Percentiles rank a stretch among this genome's conserved stretches.
Evolutionary conservation across 2,888 invertebrate species (phyloP).

Genomic region (Leistus spinibarbis): DNA sequence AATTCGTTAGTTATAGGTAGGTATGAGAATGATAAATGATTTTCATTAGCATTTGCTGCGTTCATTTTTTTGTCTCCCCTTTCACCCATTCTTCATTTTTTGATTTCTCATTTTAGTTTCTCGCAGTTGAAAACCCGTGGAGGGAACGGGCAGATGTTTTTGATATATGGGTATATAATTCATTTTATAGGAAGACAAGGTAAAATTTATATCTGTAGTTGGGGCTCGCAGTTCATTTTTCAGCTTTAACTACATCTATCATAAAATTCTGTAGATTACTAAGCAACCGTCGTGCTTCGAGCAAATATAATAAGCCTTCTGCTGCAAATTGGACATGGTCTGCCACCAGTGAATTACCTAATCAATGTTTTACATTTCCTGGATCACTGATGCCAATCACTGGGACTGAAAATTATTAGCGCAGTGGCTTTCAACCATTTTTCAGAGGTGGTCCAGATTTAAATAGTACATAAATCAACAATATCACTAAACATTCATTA

Average conservation of each 20-base stretch:
- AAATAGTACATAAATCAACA: too few species aligned
- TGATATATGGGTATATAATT: constrained; percentile 35
- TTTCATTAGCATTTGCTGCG: constrained; percentile 30
- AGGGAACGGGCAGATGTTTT: constrained; percentile 36
- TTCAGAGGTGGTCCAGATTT: too few species aligned
- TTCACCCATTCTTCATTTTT: constrained; percentile 17
- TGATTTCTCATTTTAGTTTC: constrained; percentile 33
- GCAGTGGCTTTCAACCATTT: too few species aligned
- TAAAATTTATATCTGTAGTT: constrained; percentile 36
- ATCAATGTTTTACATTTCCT: neutral
- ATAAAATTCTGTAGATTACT: constrained; percentile 32
- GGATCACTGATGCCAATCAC: too few species aligned
- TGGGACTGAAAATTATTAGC: too few species aligned
- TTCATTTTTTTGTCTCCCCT: too few species aligned
- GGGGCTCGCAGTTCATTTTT: constrained; percentile 35
- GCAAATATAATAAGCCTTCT: constrained; percentile 27
- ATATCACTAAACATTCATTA: too few species aligned
- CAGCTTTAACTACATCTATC: constrained; percentile 35
- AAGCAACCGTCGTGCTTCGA: constrained; percentile 2
- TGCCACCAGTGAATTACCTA: neutral
- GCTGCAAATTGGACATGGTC: neutral
- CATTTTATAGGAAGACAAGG: constrained; percentile 36
- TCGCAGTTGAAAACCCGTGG: constrained; percentile 17
- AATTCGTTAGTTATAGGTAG: constrained; percentile 19
- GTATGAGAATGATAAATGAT: constrained; percentile 26